phyloP scores from a whole-genome alignment of 2,797 vertebrate genomes.

The Philypnodon macrostomus region DNA sequence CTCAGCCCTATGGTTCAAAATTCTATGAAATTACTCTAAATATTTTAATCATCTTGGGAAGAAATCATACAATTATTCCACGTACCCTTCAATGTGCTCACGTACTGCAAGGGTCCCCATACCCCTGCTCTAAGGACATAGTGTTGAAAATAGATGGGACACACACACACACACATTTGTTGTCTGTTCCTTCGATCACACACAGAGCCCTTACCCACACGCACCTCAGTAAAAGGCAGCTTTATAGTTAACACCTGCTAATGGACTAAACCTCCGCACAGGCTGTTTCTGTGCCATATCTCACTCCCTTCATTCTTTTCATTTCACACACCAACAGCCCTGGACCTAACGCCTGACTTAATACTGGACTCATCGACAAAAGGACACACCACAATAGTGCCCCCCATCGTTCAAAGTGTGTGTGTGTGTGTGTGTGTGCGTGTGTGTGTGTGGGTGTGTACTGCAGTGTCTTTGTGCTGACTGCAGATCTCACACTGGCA shows the following conservation, averaged over 20 bases:
- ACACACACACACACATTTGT: too few species aligned
- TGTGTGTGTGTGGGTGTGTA: conserved; percentile 33
- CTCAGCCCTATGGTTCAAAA: too few species aligned
- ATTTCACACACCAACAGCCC: conserved; percentile 38
- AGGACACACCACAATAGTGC: conserved; percentile 17
- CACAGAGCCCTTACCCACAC: neutral
- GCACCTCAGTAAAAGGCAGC: neutral
- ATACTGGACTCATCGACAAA: conserved; percentile 20
- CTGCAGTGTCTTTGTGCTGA: conserved; percentile 86
- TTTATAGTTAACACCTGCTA: conserved; percentile 18
- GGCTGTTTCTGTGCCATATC: conserved; percentile 8
- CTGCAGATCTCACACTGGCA: conserved; percentile 87
- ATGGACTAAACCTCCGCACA: conserved; percentile 4
- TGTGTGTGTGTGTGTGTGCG: conserved; percentile 23
- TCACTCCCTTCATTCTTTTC: conserved; percentile 18
- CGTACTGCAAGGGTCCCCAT: too few species aligned
- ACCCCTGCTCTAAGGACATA: too few species aligned
- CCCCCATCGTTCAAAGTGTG: neutral
- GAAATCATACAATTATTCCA: too few species aligned
- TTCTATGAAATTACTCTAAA: too few species aligned
- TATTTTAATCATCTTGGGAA: too few species aligned
- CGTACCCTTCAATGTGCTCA: too few species aligned
- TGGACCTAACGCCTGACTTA: conserved; percentile 25
- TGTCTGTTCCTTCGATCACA: conserved; percentile 2
- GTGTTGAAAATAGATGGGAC: too few species aligned